phyloP scores from a whole-genome alignment of 2,113 vertebrate genomes.

The Tupaia chinensis region DNA sequence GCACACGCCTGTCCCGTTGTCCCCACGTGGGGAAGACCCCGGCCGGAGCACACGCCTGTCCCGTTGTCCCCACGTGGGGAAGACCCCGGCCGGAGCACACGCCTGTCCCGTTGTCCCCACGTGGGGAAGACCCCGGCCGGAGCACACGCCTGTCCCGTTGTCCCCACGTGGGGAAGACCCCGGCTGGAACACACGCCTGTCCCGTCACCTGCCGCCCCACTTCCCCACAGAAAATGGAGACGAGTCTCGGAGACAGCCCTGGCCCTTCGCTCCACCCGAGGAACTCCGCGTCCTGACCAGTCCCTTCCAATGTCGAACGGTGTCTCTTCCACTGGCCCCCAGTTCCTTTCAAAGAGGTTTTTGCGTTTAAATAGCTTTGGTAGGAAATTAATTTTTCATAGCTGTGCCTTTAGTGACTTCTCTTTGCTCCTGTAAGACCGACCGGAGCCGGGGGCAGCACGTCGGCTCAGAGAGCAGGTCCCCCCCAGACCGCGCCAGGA shows the following conservation, averaged over 20 bases:
- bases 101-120: too few species aligned
- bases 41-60: too few species aligned
- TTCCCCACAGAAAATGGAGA: background rate
- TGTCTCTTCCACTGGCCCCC: background rate
- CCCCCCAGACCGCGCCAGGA: background rate
- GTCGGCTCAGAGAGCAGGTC: accelerated
- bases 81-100: too few species aligned
- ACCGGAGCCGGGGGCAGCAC: accelerated
- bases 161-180: too few species aligned
- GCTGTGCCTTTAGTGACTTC: background rate
- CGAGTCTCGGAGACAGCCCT: accelerated
- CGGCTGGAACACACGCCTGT: accelerated
- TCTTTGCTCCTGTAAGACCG: accelerated
- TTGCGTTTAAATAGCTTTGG: background rate
- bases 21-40: too few species aligned
- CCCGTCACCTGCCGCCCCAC: accelerated
- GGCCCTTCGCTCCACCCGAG: background rate
- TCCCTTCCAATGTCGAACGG: background rate
- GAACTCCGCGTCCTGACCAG: accelerated
- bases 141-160: too few species aligned
- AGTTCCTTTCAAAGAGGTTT: background rate
- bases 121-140: too few species aligned
- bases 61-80: too few species aligned
- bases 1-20: too few species aligned
- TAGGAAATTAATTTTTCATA: background rate